These are phyloP conservation scores for Mobula hypostoma DNA, from an alignment of 2,113 vertebrate species.

Conservation along the genomic window DNA sequence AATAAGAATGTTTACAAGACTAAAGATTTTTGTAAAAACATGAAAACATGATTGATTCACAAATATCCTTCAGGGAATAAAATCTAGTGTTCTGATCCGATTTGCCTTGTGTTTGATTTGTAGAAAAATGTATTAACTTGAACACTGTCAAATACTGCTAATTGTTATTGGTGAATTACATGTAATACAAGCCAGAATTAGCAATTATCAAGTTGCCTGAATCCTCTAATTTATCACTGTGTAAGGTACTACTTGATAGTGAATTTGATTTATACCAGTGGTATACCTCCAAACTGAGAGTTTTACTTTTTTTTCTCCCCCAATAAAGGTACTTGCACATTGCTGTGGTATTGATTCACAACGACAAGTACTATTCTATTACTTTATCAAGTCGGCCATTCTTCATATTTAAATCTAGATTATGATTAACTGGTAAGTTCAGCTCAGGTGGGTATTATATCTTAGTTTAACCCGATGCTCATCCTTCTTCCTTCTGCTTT, in stretches of 20 bases:
- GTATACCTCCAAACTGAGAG: background rate
- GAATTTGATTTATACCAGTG: background rate
- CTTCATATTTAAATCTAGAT: background rate
- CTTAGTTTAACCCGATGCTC: background rate
- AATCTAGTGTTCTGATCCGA: too few relatives aligned
- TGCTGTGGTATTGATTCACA: background rate
- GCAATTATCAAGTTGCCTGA: background rate
- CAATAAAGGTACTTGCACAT: background rate
- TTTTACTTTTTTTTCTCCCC: constrained; percentile 10
- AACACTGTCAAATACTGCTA: background rate
- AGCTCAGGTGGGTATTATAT: background rate
- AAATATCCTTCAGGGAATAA: too few relatives aligned
- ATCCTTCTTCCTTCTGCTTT: background rate
- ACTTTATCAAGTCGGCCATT: background rate
- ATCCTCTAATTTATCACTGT: background rate
- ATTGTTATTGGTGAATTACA: background rate
- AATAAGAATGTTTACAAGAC: too few relatives aligned
- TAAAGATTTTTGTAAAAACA: too few relatives aligned
- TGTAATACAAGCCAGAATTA: background rate
- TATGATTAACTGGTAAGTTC: background rate
- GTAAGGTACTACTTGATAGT: background rate
- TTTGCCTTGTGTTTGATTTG: too few relatives aligned
- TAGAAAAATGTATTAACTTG: background rate
- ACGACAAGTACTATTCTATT: background rate
- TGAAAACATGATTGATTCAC: too few relatives aligned